Base-by-base conservation (phyloP, 2,888 invertebrate species). In the Nudaria mundana region DNA sequence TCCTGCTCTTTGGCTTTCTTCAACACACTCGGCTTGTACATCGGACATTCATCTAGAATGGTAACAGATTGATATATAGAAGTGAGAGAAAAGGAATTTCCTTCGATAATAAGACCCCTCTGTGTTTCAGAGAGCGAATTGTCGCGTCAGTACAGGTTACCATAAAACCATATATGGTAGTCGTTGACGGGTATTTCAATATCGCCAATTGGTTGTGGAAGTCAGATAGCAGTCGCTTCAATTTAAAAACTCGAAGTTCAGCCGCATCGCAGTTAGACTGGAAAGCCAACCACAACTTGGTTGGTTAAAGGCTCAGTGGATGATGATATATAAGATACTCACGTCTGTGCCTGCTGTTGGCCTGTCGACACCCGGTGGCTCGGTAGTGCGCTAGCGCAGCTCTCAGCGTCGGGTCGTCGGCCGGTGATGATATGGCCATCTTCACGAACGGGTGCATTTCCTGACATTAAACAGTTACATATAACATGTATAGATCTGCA, bases 331-430 rank as follows among this genome's bases (percentile, higher is more conserved):
- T 15, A 10, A 29, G 23, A 14, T 14, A 57, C 69, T 62, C 25
- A 86, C 85, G 70, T 47, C 53, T 71, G 38, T 85, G 86, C 24
- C 58, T 59, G 30, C 64, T 61, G 18, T 51, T 47, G 14, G 55
- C 76, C 43, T 91, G 84, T 3, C 93, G 88, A 7, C 96, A 94
- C 0, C 98, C 98, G 45, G 93, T 91, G 0, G 98, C 96, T 22
- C 98, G 90, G 79, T 94, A 98, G 78, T 95, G 92, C 0, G 98
- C 95, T 6, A 98, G 78, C 39, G 95, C 68, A 0, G 92, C 91
- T 76, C 94, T 93, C 22, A 95, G 86, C 1, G 93, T 91, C 0
- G 90, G 82, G 43, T 91, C 92, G 48, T 94, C 93, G 3, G 91
- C 86, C 1, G 91, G 78, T 8, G 91, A 79, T 0, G 93, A 93